A percentile compares a stretch with the other conserved stretches of the same genome.
These are phyloP conservation scores for Lemur catta DNA, from an alignment of 2,797 vertebrate species.

Conservation along the genomic window DNA sequence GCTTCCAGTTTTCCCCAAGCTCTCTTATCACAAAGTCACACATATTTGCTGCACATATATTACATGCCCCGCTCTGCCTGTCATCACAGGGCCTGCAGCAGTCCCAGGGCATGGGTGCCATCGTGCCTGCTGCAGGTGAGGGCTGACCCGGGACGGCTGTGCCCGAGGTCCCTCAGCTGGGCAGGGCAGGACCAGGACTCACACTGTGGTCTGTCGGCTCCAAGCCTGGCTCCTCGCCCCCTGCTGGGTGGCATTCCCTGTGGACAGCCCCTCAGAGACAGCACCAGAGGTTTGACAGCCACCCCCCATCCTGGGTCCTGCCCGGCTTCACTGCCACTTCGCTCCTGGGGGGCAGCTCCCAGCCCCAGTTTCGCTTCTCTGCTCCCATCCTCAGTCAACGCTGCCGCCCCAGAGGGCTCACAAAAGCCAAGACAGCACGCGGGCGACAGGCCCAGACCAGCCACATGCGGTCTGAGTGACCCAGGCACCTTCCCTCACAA, in stretches of 20 bases:
- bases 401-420: background rate
- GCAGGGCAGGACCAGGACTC: background rate
- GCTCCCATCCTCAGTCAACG: background rate
- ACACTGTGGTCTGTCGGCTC: background rate
- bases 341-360: background rate
- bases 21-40: background rate
- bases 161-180: background rate
- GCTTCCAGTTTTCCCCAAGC: background rate
- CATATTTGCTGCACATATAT: background rate
- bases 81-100: background rate
- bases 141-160: background rate
- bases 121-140: background rate
- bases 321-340: accelerated
- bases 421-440: background rate
- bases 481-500: background rate
- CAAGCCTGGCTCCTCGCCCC: background rate
- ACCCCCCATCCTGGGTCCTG: background rate
- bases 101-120: background rate
- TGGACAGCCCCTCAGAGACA: background rate
- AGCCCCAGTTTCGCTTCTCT: background rate
- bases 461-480: background rate
- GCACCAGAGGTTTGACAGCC: background rate
- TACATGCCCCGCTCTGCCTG: background rate
- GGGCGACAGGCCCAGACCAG: background rate
- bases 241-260: accelerated